Percentiles rank a stretch among this genome's conserved stretches.
Conservation (phyloP, 2,797 vertebrate species). For the Gadopsis bispinosus region DNA sequence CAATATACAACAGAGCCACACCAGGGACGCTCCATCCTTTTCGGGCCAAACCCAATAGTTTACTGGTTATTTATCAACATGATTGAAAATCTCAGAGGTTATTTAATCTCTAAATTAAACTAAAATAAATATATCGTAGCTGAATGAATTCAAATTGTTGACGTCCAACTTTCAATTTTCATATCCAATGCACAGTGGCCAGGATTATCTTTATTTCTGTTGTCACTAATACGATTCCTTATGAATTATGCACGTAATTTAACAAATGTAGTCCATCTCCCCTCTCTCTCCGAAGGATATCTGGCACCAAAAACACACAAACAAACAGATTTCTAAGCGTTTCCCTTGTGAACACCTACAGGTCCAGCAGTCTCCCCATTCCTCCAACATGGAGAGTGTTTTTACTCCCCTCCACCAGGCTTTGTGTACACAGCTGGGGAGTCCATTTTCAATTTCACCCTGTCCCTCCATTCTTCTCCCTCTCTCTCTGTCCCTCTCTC, state of each 20-base stretch:
- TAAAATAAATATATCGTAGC: not conserved
- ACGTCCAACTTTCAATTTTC: not conserved
- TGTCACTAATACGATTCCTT: not conserved
- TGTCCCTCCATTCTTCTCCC: constrained; percentile 30
- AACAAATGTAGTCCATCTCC: constrained; percentile 13
- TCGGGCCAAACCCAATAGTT: constrained; percentile 6
- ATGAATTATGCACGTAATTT: constrained; percentile 23
- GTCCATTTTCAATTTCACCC: constrained; percentile 78
- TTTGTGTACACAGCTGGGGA: constrained; percentile 87
- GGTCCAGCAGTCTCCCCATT: constrained; percentile 45
- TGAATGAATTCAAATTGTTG: not conserved
- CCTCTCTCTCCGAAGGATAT: constrained; percentile 14
- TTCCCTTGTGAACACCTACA: constrained; percentile 53
- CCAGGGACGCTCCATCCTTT: not conserved
- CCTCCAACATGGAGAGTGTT: constrained; percentile 68
- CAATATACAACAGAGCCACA: constrained; percentile 37
- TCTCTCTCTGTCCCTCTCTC: not conserved
- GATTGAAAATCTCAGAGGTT: not conserved
- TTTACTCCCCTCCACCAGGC: constrained; percentile 63
- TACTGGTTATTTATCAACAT: constrained; percentile 24
- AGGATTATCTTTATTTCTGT: not conserved
- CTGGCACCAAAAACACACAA: constrained; percentile 26
- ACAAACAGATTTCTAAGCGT: constrained; percentile 42
- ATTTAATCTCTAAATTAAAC: not conserved
- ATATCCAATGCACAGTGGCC: not conserved